Percentiles rank a stretch among this genome's conserved stretches.
phyloP scores from a whole-genome alignment of 2,888 invertebrate species.

The Diplolepis rosae region DNA sequence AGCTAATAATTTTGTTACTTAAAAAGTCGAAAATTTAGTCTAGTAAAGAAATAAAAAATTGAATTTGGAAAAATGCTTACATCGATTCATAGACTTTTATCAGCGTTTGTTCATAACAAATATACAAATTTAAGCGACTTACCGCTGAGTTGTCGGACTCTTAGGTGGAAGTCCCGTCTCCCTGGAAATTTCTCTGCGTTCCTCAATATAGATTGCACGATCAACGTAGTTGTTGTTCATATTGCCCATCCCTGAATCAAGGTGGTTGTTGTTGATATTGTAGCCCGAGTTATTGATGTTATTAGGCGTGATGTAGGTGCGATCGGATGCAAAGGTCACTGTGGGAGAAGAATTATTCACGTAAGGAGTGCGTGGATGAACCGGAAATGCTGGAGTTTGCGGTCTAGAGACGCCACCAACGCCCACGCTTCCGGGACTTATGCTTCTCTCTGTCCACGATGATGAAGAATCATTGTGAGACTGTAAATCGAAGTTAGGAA shows the following conservation, averaged over 20 bases:
- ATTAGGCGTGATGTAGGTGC: constrained; percentile 59
- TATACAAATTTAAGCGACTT: constrained; percentile 57
- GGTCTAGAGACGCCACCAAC: constrained; percentile 79
- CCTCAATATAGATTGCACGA: constrained; percentile 68
- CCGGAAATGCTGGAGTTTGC: constrained; percentile 95
- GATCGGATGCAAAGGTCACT: constrained; percentile 72
- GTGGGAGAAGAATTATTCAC: constrained; percentile 84
- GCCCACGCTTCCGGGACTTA: constrained; percentile 76
- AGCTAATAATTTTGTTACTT: constrained; percentile 11
- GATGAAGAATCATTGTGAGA: constrained; percentile 78
- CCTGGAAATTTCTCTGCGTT: constrained; percentile 65
- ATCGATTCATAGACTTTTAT: not conserved
- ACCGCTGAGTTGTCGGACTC: constrained; percentile 85
- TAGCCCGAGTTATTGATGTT: constrained; percentile 55
- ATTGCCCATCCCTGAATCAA: constrained; percentile 47
- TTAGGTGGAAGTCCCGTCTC: constrained; percentile 83
- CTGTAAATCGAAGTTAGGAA: constrained; percentile 50
- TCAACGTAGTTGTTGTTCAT: constrained; percentile 65
- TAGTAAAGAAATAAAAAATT: not conserved
- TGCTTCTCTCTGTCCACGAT: constrained; percentile 78
- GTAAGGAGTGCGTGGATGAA: constrained; percentile 91
- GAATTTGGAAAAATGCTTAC: not conserved
- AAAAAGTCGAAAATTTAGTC: not conserved
- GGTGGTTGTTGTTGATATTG: constrained; percentile 50
- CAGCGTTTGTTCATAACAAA: not conserved